These are phyloP conservation scores for Candoia aspera DNA, from an alignment of 2,113 vertebrate genomes.

Conservation along the genomic window DNA sequence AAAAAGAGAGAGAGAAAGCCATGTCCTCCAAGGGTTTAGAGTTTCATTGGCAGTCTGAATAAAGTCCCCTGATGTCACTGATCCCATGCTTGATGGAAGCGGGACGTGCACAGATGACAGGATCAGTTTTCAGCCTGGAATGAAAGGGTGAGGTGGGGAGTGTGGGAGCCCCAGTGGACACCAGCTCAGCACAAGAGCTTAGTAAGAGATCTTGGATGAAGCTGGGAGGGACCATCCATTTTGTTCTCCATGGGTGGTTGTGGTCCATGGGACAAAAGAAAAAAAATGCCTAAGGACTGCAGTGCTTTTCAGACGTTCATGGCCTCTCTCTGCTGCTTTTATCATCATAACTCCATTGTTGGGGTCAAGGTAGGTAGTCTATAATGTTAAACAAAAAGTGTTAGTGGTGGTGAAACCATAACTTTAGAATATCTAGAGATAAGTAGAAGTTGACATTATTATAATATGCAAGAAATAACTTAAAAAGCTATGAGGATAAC, in stretches of 20 bases:
- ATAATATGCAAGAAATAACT: neutral
- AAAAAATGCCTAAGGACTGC: slow-evolving; percentile 88
- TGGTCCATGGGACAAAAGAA: slow-evolving; percentile 22
- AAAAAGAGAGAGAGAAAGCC: slow-evolving; percentile 1
- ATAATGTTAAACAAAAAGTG: slow-evolving; percentile 18
- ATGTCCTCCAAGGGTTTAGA: slow-evolving; percentile 68
- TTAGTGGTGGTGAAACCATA: neutral
- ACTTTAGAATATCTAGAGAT: neutral
- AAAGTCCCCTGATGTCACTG: slow-evolving; percentile 82
- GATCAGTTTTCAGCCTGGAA: slow-evolving; percentile 65
- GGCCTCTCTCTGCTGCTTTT: slow-evolving; percentile 92
- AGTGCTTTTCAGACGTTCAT: slow-evolving; percentile 82
- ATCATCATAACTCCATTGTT: slow-evolving; percentile 87
- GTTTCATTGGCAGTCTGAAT: slow-evolving; percentile 80
- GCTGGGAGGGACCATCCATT: slow-evolving; percentile 13
- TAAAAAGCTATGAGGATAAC: neutral
- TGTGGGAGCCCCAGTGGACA: slow-evolving; percentile 38
- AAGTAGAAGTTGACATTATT: neutral
- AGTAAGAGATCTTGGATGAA: slow-evolving; percentile 32
- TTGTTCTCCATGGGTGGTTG: slow-evolving; percentile 39
- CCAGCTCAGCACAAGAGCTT: slow-evolving; percentile 16
- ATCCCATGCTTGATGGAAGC: slow-evolving; percentile 74
- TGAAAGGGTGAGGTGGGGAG: slow-evolving; percentile 40
- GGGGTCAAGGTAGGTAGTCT: slow-evolving; percentile 84
- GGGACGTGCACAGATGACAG: slow-evolving; percentile 62